Base-by-base conservation (phyloP, 2,888 invertebrate species). In the Epinotia demarniana region DNA sequence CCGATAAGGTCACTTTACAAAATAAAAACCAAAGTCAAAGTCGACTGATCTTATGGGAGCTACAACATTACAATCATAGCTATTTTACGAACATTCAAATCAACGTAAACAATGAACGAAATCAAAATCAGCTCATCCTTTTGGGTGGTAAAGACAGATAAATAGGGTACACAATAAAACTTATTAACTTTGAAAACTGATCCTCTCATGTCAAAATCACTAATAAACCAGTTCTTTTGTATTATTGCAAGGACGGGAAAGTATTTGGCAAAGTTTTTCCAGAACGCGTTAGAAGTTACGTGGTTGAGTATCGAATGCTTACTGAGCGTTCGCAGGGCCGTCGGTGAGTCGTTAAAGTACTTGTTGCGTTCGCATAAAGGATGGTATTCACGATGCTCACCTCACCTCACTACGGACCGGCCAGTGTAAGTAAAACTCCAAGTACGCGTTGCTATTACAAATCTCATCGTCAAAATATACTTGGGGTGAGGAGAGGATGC, bases 291-390 rank as follows among this genome's bases (percentile, higher is more conserved):
- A 39, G 39, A 8, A 61, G 55, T 83, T 82, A 79, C 83, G 79
- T 70, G 84, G 79, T 68, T 80, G 86, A 88, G 83, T 80, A 88
- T 81, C 82, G 82, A 80, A 78, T 82, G 86, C 82, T 78, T 79
- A 90, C 91, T 90, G 88, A 89, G 79, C 79, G 78, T 69, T 66
- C 64, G 73, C 70, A 63, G 72, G 53, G 77, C 75, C 53, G 60
- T 72, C 72, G 76, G 27, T 62, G 74, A 77, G 78, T 78, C 75
- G 78, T 77, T 77, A 73, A 55, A 74, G 74, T 53, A 88, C 88
- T 82, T 88, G 88, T 88, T 86, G 88, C 85, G 77, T 79, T 62
- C 43, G 55, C 53, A 53, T 53, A 5, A n/a, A 53, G 8, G 16
- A 3, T 16, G 53, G n/a, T 53, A 53, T 53, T 53, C 16, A 53